Percentiles rank a stretch among this genome's conserved stretches.
These are phyloP conservation scores for Archegozetes longisetosus DNA, from an alignment of 1,140 invertebrate genomes.

Conservation along the genomic window DNA sequence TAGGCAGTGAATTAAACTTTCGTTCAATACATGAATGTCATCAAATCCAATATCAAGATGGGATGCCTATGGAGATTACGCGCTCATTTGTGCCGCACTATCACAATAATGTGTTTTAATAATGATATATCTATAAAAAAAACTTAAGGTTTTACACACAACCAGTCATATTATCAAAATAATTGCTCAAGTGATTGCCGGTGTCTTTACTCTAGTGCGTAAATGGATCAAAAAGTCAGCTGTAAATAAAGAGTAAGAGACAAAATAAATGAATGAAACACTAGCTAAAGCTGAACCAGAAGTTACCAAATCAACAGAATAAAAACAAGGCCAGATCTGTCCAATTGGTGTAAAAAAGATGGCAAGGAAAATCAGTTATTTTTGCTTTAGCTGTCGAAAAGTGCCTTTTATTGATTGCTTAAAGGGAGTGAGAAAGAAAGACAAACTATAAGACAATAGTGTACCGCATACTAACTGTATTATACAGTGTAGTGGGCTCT, in stretches of 20 bases:
- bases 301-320: background rate
- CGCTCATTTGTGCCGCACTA: background rate
- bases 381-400: background rate
- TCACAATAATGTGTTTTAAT: background rate
- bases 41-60: background rate
- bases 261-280: background rate
- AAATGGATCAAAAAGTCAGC: background rate
- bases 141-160: background rate
- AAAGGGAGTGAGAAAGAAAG: background rate
- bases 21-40: background rate
- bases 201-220: background rate
- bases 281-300: background rate
- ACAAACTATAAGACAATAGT: background rate
- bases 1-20: background rate
- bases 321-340: background rate
- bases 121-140: too few relatives aligned
- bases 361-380: background rate
- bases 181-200: background rate
- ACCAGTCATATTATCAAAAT: background rate
- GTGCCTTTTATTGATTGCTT: background rate
- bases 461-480: background rate
- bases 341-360: background rate
- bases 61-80: background rate
- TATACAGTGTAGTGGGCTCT: too few relatives aligned
- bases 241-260: background rate